Evolutionary conservation across 2,113 vertebrate genomes (phyloP).

Genomic region (Onychostruthus taczanowskii): DNA sequence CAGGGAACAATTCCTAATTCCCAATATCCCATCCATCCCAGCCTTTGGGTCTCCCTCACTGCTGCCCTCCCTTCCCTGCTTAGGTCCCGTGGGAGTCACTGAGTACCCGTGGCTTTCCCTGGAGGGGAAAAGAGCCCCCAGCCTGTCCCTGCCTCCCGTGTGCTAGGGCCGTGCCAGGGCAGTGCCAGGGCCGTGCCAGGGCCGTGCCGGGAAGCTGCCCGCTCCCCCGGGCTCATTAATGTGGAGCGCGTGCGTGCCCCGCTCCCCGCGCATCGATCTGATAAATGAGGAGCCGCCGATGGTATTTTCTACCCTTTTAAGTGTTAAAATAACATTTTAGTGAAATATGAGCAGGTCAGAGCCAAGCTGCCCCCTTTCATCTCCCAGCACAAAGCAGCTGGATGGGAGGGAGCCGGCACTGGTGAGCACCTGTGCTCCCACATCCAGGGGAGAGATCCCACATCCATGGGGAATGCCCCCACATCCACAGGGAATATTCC

Average conservation of each 20-base stretch:
- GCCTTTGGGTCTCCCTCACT: neutral
- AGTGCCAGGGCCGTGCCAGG: neutral
- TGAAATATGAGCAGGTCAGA: constrained; percentile 72
- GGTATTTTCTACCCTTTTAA: constrained; percentile 72
- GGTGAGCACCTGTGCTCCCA: accelerated
- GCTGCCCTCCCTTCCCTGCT: neutral
- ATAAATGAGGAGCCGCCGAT: constrained; percentile 24
- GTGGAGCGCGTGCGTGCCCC: neutral
- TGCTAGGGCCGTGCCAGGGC: neutral
- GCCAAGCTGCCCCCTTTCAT: constrained; percentile 40
- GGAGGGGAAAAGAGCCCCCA: neutral
- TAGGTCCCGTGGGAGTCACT: accelerated
- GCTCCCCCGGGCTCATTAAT: constrained; percentile 16
- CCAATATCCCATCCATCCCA: neutral
- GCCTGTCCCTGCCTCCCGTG: too few relatives aligned
- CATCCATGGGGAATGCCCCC: neutral
- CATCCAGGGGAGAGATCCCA: neutral
- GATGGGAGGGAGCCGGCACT: neutral
- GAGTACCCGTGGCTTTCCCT: neutral
- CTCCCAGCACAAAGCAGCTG: constrained; percentile 14
- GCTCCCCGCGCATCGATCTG: constrained; percentile 28
- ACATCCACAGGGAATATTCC: neutral
- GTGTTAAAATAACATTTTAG: constrained; percentile 74
- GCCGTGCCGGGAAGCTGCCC: neutral
- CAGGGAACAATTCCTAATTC: neutral